These are phyloP conservation scores for Bovichtus variegatus DNA, from an alignment of 2,797 vertebrate genomes.

Conservation along the genomic window DNA sequence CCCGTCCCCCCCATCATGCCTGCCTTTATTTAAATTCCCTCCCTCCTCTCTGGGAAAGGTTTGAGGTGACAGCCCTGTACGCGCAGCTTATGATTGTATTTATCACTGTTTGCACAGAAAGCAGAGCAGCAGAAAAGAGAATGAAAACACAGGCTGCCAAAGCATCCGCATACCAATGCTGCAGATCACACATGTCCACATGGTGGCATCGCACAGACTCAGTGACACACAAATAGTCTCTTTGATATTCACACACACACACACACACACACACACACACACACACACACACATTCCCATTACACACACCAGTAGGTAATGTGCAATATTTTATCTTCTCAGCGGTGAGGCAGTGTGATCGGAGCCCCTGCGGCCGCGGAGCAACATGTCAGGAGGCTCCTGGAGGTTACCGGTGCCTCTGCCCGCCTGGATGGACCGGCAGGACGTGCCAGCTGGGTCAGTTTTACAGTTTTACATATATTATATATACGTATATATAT, in stretches of 20 bases:
- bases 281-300: conserved; percentile 45
- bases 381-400: conserved; percentile 83
- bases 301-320: conserved; percentile 56
- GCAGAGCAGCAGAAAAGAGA: conserved; percentile 63
- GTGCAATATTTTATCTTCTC: conserved; percentile 37
- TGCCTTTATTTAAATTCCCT: conserved; percentile 45
- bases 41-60: conserved; percentile 43
- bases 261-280: conserved; percentile 50
- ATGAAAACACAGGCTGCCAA: conserved; percentile 60
- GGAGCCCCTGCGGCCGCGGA: conserved; percentile 82
- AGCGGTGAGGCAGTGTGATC: conserved; percentile 84
- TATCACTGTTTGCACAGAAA: conserved; percentile 80
- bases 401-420: conserved; percentile 82
- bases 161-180: conserved; percentile 60
- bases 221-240: conserved; percentile 11
- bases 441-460: conserved; percentile 87
- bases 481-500: no score
- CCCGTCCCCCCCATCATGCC: not conserved
- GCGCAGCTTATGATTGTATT: conserved; percentile 67
- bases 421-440: conserved; percentile 85
- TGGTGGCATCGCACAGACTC: conserved; percentile 31
- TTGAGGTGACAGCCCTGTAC: conserved; percentile 56
- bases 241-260: conserved; percentile 43
- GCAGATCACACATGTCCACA: conserved; percentile 35
- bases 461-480: conserved; percentile 22